A percentile compares a stretch with the other conserved stretches of the same genome.
Evolutionary conservation across 2,888 invertebrate genomes (phyloP).

Genomic region (Nemotelus nigrinus): DNA sequence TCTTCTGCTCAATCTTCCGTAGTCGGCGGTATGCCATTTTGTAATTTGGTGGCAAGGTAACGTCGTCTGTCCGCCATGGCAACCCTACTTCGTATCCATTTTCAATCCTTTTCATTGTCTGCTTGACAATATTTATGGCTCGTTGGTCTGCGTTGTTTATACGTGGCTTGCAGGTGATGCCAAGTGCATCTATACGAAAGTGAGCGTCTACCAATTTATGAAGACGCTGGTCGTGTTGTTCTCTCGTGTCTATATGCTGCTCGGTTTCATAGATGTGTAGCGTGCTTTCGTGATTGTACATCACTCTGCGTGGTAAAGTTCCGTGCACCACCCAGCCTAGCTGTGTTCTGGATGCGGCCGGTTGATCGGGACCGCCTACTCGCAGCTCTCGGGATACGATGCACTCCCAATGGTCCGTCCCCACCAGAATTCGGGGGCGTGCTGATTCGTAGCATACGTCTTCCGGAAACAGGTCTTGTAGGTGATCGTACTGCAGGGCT

Average conservation of each 20-base stretch:
- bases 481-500: too few relatives aligned
- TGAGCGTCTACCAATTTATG: background rate
- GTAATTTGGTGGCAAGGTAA: background rate
- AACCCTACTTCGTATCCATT: background rate
- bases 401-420: too few relatives aligned
- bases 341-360: conserved; percentile 6
- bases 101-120: too few relatives aligned
- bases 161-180: background rate
- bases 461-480: conserved; percentile 18
- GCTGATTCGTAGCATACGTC: too few relatives aligned
- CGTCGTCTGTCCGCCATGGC: background rate
- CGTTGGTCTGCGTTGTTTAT: background rate
- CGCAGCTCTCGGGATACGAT: too few relatives aligned
- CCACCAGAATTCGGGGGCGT: too few relatives aligned
- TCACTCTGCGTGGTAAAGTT: background rate
- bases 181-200: background rate
- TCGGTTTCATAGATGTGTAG: conserved; percentile 12
- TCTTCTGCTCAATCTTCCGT: background rate
- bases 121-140: conserved; percentile 3
- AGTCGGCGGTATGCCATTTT: background rate
- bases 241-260: background rate
- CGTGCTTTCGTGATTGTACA: conserved; percentile 4
- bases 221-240: background rate
- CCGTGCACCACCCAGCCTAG: too few relatives aligned
- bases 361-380: conserved; percentile 7